A percentile compares a stretch with the other conserved stretches of the same genome.
Conservation (phyloP, 1,140 invertebrate genomes). For the Drosophila gunungcola region DNA sequence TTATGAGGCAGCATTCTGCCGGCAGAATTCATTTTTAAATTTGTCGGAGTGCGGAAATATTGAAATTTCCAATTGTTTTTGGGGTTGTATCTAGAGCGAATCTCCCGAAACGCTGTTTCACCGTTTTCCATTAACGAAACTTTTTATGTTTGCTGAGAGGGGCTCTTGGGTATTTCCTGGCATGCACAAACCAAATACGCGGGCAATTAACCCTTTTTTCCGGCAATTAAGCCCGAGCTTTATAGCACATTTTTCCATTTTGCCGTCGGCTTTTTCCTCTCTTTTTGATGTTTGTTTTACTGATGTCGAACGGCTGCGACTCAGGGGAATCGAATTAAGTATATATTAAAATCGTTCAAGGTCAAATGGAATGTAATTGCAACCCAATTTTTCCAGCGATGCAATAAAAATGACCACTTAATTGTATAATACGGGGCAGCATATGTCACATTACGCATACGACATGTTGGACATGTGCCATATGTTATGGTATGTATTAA, state of each 20-base stretch:
- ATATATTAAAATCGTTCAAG: slow-evolving; percentile 35
- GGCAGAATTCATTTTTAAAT: slow-evolving; percentile 52
- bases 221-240: slow-evolving; percentile 45
- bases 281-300: slow-evolving; percentile 42
- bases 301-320: background rate
- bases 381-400: slow-evolving; percentile 42
- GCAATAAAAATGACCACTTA: slow-evolving; percentile 48
- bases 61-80: slow-evolving; percentile 44
- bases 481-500: slow-evolving; percentile 12
- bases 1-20: slow-evolving; percentile 22
- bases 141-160: slow-evolving; percentile 35
- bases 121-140: slow-evolving; percentile 46
- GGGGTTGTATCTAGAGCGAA: slow-evolving; percentile 1
- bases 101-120: slow-evolving; percentile 8
- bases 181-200: slow-evolving; percentile 48
- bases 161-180: slow-evolving; percentile 37
- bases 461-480: slow-evolving; percentile 37
- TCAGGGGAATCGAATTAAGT: slow-evolving; percentile 28
- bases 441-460: slow-evolving; percentile 49
- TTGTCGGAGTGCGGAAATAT: background rate
- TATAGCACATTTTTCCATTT: slow-evolving; percentile 46
- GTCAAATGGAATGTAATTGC: slow-evolving; percentile 41
- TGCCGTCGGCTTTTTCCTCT: background rate
- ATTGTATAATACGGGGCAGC: slow-evolving; percentile 34
- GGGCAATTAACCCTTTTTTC: slow-evolving; percentile 52